phyloP scores from a whole-genome alignment of 2,113 vertebrate species.

The Litocranius walleri region DNA sequence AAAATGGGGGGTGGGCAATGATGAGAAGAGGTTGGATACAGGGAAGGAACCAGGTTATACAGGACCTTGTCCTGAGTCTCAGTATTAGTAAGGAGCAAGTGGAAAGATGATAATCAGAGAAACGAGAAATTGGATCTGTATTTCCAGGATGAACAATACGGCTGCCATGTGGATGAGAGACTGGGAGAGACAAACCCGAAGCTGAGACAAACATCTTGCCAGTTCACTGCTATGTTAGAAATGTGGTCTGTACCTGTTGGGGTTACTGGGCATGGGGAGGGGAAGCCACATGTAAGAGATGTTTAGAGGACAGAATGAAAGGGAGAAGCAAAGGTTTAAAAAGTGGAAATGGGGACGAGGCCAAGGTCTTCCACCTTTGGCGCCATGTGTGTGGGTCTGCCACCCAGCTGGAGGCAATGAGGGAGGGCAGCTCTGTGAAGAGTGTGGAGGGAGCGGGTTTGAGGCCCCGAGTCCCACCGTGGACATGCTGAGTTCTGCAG shows the following conservation, averaged over 20 bases:
- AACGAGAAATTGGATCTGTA: not conserved
- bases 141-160: not conserved
- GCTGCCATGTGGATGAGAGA: rapidly evolving
- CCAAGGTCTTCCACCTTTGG: not conserved
- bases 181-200: not conserved
- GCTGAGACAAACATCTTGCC: not conserved
- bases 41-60: not conserved
- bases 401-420: rapidly evolving
- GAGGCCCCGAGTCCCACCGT: rapidly evolving
- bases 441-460: rapidly evolving
- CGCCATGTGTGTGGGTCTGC: rapidly evolving
- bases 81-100: not conserved
- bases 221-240: rapidly evolving
- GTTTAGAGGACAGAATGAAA: not conserved
- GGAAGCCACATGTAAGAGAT: too few relatives aligned
- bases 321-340: not conserved
- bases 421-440: not conserved
- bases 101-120: not conserved
- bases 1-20: not conserved
- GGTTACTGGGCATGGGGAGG: too few relatives aligned
- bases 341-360: not conserved
- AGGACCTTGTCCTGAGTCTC: not conserved
- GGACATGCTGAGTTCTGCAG: not conserved
- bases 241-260: not conserved
- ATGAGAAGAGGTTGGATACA: not conserved